A percentile compares a stretch with the other conserved stretches of the same genome.
These are phyloP conservation scores for Mythimna pallens DNA, from an alignment of 2,888 invertebrate genomes.

Conservation along the genomic window DNA sequence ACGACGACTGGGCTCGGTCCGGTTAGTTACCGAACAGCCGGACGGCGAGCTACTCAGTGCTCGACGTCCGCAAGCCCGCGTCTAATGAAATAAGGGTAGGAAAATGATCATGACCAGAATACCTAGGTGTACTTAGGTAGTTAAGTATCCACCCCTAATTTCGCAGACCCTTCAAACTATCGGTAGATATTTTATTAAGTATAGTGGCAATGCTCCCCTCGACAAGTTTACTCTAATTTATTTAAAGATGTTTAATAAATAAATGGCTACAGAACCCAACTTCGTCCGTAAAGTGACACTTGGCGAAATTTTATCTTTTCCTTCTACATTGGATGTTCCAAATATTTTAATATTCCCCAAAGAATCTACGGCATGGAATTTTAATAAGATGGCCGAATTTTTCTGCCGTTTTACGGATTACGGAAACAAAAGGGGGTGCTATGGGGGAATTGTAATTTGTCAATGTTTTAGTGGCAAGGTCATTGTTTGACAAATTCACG, in stretches of 20 bases:
- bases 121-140: neutral
- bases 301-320: constrained; percentile 43
- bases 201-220: neutral
- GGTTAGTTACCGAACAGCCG: no score
- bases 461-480: constrained; percentile 29
- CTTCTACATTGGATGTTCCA: constrained; percentile 36
- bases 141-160: neutral
- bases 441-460: constrained; percentile 29
- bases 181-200: neutral
- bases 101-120: neutral
- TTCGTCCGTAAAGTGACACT: constrained; percentile 14
- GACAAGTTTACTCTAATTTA: neutral
- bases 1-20: no score
- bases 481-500: constrained; percentile 5
- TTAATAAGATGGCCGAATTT: constrained; percentile 64
- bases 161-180: neutral
- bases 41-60: no score
- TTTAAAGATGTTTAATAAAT: constrained; percentile 4
- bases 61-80: no score
- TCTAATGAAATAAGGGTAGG: no score
- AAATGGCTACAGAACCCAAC: constrained; percentile 27
- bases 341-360: constrained; percentile 66
- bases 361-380: constrained; percentile 62
- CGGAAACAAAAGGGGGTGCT: constrained; percentile 20
- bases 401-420: constrained; percentile 31